Base-by-base conservation (phyloP, 2,888 invertebrate genomes). In the Thymelicus sylvestris region DNA sequence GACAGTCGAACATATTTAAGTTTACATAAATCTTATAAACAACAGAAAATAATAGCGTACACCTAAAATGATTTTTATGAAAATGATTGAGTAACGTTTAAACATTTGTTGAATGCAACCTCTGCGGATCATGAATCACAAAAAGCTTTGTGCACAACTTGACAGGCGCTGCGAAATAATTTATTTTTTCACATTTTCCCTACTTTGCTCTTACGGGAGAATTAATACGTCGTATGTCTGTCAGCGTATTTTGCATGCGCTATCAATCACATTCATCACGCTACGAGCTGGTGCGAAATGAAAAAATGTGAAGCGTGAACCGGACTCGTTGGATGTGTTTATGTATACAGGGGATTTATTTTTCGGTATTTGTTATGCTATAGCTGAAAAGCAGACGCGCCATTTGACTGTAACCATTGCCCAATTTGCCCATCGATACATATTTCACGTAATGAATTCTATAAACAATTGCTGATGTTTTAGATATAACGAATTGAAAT, bases 261-360 rank as follows among this genome's bases (percentile, higher is more conserved):
- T 73, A 73, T 75, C 74, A 66, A 75, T 74, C 72, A 61, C 66
- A 75, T 76, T 74, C 67, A 72, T 57, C 76, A 74, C 75, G 75
- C 57, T 41, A 50, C 44, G 65, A 44, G 65, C n/a, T 59, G 70
- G 65, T 70, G 70, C 48, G 48, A 52, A 65, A 70, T 64, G 48
- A 69, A 39, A 41, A n/a, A 66, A 13, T 5, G 24, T 12, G 12
- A 24, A 55, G 55, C 8, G 3, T 6, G 55, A 55, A 19, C 24
- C 5, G 7, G 8, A 0, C 52, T 12, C 15, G 52, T 7, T 5
- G 31, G 31, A 31, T 31, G 31, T 31, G 31, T 1, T 31, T 31
- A 1, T 31, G 31, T 31, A 31, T 31, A 31, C 31, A 31, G 31
- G 31, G 3, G 31, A 31, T 31, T 31, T 31, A 31, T 31, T 31